Base-by-base conservation (phyloP, 2,888 invertebrate species). In the Acrocyrtus sp. region DNA sequence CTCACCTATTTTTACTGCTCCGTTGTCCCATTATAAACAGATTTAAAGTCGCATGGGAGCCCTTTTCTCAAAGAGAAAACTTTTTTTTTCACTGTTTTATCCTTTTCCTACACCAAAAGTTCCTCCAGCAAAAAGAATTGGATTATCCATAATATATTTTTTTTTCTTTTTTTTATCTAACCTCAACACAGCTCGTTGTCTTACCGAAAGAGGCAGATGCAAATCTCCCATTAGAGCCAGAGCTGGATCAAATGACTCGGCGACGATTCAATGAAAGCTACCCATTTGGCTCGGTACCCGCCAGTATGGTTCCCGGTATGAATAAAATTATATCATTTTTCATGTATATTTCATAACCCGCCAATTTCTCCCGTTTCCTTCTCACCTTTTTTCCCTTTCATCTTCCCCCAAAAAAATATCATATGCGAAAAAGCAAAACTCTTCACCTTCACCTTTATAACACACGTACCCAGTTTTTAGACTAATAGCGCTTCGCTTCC, bases 261-360 rank as follows among this genome's bases (percentile, higher is more conserved):
- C 72, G 80, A 41, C 72, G 79, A 39, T 75, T 78, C 67, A 81
- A 81, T 76, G 76, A 76, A 29, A 74, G 60, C 29, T 66, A 78
- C 53, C 69, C 73, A 39, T 81, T 77, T 66, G 80, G 77, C 29
- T 76, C 76, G 8, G 78, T 75, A 61, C 77, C 79, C 62, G 68
- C 77, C 19, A 75, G 74, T 22, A 74, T 76, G 62, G 69, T 75
- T 67, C 77, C 78, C 53, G 79, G 79, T 79, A 77, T 61, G 72
- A 43, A 41, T 12, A 34, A 17, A 19, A n/a, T 24, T 24, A 47
- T 47, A 19, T 4, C 19, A n/a, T 47, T 17, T 47, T 47, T 17
- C 3, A 21, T 4, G 43, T 43, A 43, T n/a, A n/a, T n/a, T n/a
- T n/a, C n/a, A n/a, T n/a, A n/a, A n/a, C n/a, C n/a, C n/a, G n/a